A percentile compares a stretch with the other conserved stretches of the same genome.
phyloP scores from a whole-genome alignment of 2,113 vertebrate species.

The Corythornis cristatus region DNA sequence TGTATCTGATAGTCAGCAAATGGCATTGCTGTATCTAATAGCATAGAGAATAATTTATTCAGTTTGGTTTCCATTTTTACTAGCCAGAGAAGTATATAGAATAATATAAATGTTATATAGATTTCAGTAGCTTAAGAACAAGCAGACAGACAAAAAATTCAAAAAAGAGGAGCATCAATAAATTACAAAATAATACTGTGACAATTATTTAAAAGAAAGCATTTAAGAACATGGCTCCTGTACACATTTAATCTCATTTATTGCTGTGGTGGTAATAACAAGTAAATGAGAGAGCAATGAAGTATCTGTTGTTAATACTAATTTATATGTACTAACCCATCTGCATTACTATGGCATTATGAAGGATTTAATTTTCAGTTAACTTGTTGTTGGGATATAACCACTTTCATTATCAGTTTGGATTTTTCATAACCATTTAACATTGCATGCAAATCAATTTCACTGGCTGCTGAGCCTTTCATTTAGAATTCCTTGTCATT shows the following conservation, averaged over 20 bases:
- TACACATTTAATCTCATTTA: neutral
- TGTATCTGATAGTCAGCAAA: neutral
- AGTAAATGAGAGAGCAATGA: neutral
- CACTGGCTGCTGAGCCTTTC: neutral
- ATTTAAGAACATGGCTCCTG: neutral
- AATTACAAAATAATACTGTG: neutral
- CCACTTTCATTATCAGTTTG: neutral
- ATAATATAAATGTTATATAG: neutral
- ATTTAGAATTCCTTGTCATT: neutral
- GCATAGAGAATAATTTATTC: neutral
- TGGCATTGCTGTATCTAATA: neutral
- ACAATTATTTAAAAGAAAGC: neutral
- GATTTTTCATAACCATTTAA: neutral
- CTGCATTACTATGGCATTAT: neutral
- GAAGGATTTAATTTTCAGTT: neutral
- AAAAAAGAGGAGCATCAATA: neutral
- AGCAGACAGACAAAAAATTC: neutral
- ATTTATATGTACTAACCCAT: neutral
- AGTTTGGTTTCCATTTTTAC: neutral
- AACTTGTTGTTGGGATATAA: neutral
- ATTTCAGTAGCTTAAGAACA: neutral
- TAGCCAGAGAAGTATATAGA: neutral
- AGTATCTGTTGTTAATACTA: neutral
- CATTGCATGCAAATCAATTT: neutral
- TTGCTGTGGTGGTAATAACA: neutral